phyloP scores from a whole-genome alignment of 2,797 vertebrate genomes.

The Hephaestus fuliginosus region DNA sequence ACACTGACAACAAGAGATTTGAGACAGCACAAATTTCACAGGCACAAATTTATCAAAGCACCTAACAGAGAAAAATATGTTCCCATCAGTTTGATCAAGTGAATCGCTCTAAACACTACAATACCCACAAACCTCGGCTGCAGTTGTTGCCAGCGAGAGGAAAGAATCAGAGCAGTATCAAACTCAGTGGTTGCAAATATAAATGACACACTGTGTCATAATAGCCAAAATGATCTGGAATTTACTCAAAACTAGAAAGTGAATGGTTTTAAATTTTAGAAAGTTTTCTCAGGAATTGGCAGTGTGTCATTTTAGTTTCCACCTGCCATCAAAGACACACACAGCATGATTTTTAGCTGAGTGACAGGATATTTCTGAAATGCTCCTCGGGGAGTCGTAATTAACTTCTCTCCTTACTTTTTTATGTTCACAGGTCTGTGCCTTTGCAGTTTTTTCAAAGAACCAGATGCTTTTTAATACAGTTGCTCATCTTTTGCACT shows the following conservation, averaged over 20 bases:
- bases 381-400: neutral
- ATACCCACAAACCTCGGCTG: neutral
- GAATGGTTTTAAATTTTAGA: neutral
- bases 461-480: neutral
- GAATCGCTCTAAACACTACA: neutral
- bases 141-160: neutral
- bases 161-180: neutral
- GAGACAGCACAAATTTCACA: neutral
- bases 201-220: neutral
- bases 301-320: neutral
- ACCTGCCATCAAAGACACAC: neutral
- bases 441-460: neutral
- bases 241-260: neutral
- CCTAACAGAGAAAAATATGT: too few species aligned
- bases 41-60: too few species aligned
- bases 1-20: neutral
- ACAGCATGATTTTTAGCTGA: neutral
- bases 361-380: neutral
- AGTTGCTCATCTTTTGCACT: slow-evolving; percentile 4
- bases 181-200: neutral
- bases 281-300: neutral
- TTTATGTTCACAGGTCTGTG: neutral
- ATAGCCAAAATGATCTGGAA: neutral
- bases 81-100: neutral
- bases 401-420: neutral